Conservation (phyloP, 2,113 vertebrate species). For the Alethe diademata region DNA sequence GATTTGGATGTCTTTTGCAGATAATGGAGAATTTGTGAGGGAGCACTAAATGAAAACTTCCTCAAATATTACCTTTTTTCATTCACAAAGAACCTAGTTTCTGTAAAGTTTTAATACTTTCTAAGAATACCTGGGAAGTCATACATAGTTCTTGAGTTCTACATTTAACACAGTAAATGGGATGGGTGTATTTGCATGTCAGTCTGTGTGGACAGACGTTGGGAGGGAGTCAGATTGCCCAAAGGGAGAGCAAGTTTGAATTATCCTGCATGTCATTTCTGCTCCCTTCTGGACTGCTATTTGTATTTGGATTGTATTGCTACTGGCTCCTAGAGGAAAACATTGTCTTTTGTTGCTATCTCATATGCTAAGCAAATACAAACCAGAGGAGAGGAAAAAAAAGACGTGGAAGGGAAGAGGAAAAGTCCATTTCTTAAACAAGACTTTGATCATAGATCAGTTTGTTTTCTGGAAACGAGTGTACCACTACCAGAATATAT, state of each 20-base stretch:
- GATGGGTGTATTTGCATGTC: not conserved
- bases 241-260: not conserved
- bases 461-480: not conserved
- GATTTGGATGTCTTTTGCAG: not conserved
- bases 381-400: not conserved
- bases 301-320: too few species aligned
- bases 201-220: not conserved
- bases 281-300: not conserved
- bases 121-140: not conserved
- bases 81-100: not conserved
- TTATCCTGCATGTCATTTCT: not conserved
- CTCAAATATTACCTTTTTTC: not conserved
- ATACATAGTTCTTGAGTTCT: not conserved
- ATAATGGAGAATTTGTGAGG: not conserved
- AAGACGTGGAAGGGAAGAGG: not conserved
- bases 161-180: not conserved
- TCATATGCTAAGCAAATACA: not conserved
- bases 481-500: not conserved
- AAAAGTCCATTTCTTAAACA: not conserved
- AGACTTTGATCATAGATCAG: not conserved
- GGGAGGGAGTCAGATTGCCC: not conserved
- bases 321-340: not conserved
- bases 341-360: not conserved
- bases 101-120: not conserved
- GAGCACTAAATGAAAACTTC: not conserved